phyloP scores from a whole-genome alignment of 2,797 vertebrate species.

The Micromesistius poutassou region DNA sequence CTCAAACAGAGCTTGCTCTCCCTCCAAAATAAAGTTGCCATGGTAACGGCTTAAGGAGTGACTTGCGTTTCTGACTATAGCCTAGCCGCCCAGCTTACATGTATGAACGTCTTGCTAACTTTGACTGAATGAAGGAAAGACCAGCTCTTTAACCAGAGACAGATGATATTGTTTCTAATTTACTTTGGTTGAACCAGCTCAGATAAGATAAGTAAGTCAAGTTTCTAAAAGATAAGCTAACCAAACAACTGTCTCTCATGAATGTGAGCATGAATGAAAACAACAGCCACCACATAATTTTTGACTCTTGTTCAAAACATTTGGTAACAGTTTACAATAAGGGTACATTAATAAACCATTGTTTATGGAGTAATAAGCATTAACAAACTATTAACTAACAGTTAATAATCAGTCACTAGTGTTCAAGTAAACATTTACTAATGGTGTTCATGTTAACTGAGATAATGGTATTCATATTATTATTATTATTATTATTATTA shows the following conservation, averaged over 20 bases:
- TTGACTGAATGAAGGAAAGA: background rate
- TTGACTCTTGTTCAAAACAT: conserved; percentile 59
- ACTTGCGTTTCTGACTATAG: conserved; percentile 45
- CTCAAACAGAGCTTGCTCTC: conserved; percentile 24
- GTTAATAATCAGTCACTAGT: no score
- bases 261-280: conserved; percentile 76
- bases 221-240: conserved; percentile 22
- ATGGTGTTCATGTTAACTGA: no score
- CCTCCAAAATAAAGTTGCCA: conserved; percentile 45
- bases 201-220: conserved; percentile 24
- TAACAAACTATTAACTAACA: no score
- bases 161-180: conserved; percentile 21
- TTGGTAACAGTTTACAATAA: background rate
- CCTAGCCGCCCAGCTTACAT: conserved; percentile 20
- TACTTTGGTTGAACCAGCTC: conserved; percentile 22
- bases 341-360: no score
- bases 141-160: background rate
- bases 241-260: conserved; percentile 65
- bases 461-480: no score
- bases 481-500: no score
- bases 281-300: conserved; percentile 70
- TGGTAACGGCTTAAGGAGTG: conserved; percentile 52
- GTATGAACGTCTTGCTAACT: conserved; percentile 12
- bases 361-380: no score
- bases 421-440: no score